A percentile compares a stretch with the other conserved stretches of the same genome.
Evolutionary conservation across 2,888 invertebrate species (phyloP).

Genomic region (Andrena hattorfiana): DNA sequence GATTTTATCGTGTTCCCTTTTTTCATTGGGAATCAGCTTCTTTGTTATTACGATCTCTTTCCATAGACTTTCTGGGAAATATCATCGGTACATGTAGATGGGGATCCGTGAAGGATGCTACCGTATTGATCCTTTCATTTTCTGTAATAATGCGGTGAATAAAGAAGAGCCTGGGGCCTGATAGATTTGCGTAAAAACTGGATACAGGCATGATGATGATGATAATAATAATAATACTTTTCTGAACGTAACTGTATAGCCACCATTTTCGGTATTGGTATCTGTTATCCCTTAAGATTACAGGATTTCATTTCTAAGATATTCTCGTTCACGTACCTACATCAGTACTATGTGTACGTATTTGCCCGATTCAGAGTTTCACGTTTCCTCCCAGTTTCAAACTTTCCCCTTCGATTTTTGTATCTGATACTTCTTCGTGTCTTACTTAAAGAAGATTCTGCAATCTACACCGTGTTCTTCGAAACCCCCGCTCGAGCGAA

Average conservation of each 20-base stretch:
- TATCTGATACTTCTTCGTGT: not conserved
- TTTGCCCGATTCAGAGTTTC: slow-evolving; percentile 8
- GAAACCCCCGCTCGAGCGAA: slow-evolving; percentile 1
- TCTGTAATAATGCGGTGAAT: no score
- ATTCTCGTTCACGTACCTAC: no score
- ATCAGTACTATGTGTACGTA: not conserved
- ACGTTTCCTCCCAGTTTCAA: slow-evolving; percentile 10
- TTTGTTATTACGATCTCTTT: not conserved
- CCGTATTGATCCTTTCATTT: no score
- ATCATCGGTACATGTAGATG: no score
- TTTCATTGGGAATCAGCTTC: not conserved
- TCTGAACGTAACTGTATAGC: no score
- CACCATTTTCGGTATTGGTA: no score
- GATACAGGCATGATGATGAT: no score
- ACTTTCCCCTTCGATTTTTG: slow-evolving; percentile 28
- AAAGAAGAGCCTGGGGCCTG: no score
- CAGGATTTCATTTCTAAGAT: not conserved
- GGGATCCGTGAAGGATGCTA: no score
- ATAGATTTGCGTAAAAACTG: no score
- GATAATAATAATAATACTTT: no score
- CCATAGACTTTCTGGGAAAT: not conserved
- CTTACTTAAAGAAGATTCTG: slow-evolving; percentile 4
- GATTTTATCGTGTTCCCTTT: not conserved
- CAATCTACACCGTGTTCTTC: slow-evolving; percentile 9
- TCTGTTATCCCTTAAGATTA: no score